Base-by-base conservation (phyloP, 1,140 invertebrate species). In the Drosophila prosaltans region DNA sequence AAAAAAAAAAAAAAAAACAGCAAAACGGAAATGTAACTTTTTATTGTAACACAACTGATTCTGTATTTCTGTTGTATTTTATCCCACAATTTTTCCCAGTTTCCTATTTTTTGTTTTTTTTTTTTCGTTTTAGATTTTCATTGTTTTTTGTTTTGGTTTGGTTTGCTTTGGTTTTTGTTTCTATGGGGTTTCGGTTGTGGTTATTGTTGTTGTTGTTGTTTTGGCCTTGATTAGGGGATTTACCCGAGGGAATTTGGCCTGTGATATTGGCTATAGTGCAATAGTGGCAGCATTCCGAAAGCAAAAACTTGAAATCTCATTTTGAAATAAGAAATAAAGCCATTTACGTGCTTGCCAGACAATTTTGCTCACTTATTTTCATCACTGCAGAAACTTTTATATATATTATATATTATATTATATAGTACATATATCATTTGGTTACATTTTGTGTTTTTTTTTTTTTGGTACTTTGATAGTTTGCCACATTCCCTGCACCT, bases 181-280 rank as follows among this genome's bases (percentile, higher is more conserved):
- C 41, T 43, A n/a, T 51, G 45, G 45, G 45, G 45, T 51, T 51
- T 26, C 8, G 45, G 24, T 55, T 16, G 11, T 68, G 39, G 8
- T 70, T 55, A 76, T 80, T 88, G 76, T 76, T 76, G 62, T 39
- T 62, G 51, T 62, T 51, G 45, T 41, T 70, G 54, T 57, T 79
- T 69, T 73, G 73, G 65, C 43, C 77, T 80, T 88, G 83, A 83
- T 86, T 88, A 74, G 80, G 54, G 60, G 36, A 70, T 67, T 64
- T 54, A 16, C 57, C 80, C 61, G 62, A 71, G 40, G 76, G 83
- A 75, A 82, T 64, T 77, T 77, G 41, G 48, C 55, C 45, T 26
- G 8, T 80, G 83, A 88, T 16, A 16, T 86, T 85, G 81, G 74
- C 83, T 85, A 57, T 85, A 16, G 76, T 82, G 77, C 45, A 69